Evolutionary conservation across 2,888 invertebrate species (phyloP).

Genomic region (Ormyrus nitidulus): DNA sequence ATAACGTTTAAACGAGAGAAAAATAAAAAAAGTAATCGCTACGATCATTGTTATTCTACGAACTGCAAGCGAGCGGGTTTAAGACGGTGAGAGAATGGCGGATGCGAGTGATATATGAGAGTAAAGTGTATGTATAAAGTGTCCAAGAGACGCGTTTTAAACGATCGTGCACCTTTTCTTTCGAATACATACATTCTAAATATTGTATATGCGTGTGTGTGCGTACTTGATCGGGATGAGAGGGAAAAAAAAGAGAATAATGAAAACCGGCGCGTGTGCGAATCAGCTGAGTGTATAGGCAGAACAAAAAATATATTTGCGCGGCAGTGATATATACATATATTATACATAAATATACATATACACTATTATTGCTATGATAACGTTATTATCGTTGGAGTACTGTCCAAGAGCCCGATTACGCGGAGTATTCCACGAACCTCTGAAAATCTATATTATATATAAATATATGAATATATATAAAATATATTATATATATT

Average conservation of each 20-base stretch:
- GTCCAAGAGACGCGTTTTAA: neutral
- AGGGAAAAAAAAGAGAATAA: neutral
- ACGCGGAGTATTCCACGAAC: slow-evolving; percentile 41
- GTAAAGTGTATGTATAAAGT: slow-evolving; percentile 18
- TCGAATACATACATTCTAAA: slow-evolving; percentile 12
- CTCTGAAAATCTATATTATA: slow-evolving; percentile 48
- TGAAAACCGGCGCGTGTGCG: neutral
- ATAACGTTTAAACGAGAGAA: slow-evolving; percentile 31
- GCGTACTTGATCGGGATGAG: slow-evolving; percentile 6
- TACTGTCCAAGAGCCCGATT: slow-evolving; percentile 38
- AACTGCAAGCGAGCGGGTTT: slow-evolving; percentile 32
- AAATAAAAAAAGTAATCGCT: slow-evolving; percentile 32
- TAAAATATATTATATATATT: slow-evolving; percentile 41
- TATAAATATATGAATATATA: slow-evolving; percentile 43
- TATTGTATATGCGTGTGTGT: slow-evolving; percentile 10
- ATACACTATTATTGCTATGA: slow-evolving; percentile 41
- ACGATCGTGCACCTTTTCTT: slow-evolving; percentile 14
- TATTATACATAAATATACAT: slow-evolving; percentile 40
- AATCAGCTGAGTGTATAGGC: slow-evolving; percentile 20
- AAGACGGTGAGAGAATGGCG: slow-evolving; percentile 24
- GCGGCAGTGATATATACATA: slow-evolving; percentile 31
- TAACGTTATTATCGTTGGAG: slow-evolving; percentile 50
- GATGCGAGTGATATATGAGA: neutral
- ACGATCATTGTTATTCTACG: slow-evolving; percentile 46
- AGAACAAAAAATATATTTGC: slow-evolving; percentile 13